Conservation (phyloP, 30 jellyfish, hydroid and myxozoan species). For the Aurelia aurita region DNA sequence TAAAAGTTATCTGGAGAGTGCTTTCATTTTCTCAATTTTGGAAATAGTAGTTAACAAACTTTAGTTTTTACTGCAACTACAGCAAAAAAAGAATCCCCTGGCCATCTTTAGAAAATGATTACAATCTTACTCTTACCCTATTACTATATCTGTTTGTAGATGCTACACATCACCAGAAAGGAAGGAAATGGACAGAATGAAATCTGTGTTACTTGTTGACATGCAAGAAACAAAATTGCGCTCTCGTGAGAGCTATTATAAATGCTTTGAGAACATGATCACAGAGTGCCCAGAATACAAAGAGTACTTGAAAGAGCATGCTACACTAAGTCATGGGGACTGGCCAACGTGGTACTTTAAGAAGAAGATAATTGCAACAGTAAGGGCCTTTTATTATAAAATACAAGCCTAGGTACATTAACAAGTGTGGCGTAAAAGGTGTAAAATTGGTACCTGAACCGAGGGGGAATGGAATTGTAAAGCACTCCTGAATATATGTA, state of each 20-base stretch:
- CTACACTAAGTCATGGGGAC: neutral
- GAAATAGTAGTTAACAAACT: neutral
- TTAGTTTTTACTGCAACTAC: neutral
- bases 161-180: constrained; percentile 26
- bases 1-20: too few species aligned
- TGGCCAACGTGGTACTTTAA: constrained; percentile 9
- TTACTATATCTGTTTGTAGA: neutral
- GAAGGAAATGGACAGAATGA: constrained; percentile 24
- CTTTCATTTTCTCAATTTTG: neutral
- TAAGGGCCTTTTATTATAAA: too few species aligned
- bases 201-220: constrained; percentile 2
- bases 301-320: too few species aligned
- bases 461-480: too few species aligned
- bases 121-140: too few species aligned
- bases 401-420: too few species aligned
- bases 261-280: too few species aligned
- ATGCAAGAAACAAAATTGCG: constrained; percentile 12
- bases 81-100: neutral
- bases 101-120: too few species aligned
- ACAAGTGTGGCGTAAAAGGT: too few species aligned
- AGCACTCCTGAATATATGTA: too few species aligned
- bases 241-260: neutral
- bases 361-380: neutral
- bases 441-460: too few species aligned
- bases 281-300: too few species aligned